phyloP scores from a whole-genome alignment of 2,113 vertebrate species.

The Chloropsis hardwickii region DNA sequence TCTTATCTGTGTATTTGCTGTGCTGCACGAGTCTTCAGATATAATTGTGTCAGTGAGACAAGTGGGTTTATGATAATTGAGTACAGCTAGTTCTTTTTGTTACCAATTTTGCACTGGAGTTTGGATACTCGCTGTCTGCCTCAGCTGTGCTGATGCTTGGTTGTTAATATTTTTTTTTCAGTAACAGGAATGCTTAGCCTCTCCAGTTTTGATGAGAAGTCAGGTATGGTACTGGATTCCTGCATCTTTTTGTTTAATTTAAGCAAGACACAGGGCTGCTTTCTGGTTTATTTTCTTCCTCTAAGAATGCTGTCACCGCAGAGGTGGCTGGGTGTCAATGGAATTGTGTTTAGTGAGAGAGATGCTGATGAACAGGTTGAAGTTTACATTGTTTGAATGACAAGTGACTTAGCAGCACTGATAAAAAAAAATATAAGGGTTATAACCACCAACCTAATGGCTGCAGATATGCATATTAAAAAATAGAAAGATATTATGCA shows the following conservation, averaged over 20 bases:
- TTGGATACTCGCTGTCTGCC: not conserved
- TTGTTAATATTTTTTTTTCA: not conserved
- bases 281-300: not conserved
- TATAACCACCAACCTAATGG: not conserved
- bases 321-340: not conserved
- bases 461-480: not conserved
- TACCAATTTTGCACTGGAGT: accelerated
- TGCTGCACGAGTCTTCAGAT: not conserved
- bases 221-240: not conserved
- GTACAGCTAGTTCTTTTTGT: not conserved
- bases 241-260: not conserved
- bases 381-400: not conserved
- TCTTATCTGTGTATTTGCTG: not conserved
- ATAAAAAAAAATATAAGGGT: not conserved
- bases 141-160: not conserved
- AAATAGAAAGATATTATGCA: not conserved
- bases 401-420: not conserved
- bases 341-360: not conserved
- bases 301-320: not conserved
- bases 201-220: not conserved
- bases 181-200: not conserved
- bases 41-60: not conserved
- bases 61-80: not conserved
- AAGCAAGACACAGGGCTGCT: not conserved
- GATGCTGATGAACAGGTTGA: not conserved